These are phyloP conservation scores for Sphyrna mokarran DNA, from an alignment of 2,113 vertebrate genomes.

Conservation along the genomic window DNA sequence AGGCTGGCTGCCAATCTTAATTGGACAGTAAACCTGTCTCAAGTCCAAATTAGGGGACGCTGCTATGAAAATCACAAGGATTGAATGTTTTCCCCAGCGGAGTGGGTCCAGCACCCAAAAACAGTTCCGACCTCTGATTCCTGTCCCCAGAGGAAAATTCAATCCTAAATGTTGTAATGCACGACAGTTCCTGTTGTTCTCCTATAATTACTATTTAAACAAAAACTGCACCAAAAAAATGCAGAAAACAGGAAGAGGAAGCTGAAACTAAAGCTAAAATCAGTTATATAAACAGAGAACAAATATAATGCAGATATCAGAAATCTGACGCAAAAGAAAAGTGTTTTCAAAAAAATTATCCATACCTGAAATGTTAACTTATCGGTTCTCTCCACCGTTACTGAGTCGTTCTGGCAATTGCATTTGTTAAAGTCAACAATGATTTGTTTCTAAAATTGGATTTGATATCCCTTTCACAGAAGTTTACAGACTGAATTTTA, in stretches of 20 bases:
- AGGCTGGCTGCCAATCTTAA: too few species aligned
- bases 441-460: neutral
- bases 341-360: neutral
- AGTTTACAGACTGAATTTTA: too few species aligned
- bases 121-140: too few species aligned
- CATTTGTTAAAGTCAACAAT: neutral
- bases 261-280: neutral
- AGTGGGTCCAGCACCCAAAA: too few species aligned
- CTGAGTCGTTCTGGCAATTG: neutral
- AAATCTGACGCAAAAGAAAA: neutral
- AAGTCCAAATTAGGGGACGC: too few species aligned
- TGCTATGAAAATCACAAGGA: too few species aligned
- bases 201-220: neutral
- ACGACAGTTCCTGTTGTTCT: neutral
- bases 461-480: neutral
- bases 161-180: neutral
- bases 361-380: neutral
- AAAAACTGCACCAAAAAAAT: neutral
- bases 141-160: too few species aligned
- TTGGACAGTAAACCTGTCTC: too few species aligned
- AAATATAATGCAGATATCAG: neutral
- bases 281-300: neutral
- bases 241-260: neutral
- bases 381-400: neutral
- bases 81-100: too few species aligned